Conservation (phyloP, 2,797 vertebrate species). For the Artibeus lituratus region DNA sequence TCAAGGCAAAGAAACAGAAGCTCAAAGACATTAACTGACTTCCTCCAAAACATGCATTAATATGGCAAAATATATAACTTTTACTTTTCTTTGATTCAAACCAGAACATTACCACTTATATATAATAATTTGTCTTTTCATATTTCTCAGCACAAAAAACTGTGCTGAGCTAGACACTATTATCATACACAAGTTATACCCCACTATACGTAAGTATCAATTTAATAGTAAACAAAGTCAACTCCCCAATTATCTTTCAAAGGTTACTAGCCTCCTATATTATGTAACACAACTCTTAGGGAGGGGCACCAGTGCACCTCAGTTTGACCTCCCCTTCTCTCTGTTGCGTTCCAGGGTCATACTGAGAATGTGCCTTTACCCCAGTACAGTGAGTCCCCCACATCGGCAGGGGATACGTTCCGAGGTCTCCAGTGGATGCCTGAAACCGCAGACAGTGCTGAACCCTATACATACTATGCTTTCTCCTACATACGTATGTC, state of each 20-base stretch:
- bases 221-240: not conserved
- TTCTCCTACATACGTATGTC: not conserved
- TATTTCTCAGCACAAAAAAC: not conserved
- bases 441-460: not conserved
- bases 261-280: not conserved
- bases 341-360: not conserved
- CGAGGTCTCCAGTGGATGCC: not conserved
- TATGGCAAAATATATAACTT: not conserved
- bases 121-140: not conserved
- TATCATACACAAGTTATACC: not conserved
- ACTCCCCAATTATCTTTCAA: constrained; percentile 8
- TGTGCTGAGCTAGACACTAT: not conserved
- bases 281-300: not conserved
- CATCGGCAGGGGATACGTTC: not conserved
- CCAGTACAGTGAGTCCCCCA: not conserved
- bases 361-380: not conserved
- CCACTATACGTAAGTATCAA: not conserved
- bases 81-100: constrained; percentile 1
- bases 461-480: not conserved
- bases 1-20: not conserved
- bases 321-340: not conserved
- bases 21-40: not conserved
- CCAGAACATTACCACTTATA: not conserved
- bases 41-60: not conserved
- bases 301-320: not conserved